Evolutionary conservation across 2,113 vertebrate genomes (phyloP), one percentile per base, ranked within the genome.

Genomic region (Chamaea fasciata): DNA sequence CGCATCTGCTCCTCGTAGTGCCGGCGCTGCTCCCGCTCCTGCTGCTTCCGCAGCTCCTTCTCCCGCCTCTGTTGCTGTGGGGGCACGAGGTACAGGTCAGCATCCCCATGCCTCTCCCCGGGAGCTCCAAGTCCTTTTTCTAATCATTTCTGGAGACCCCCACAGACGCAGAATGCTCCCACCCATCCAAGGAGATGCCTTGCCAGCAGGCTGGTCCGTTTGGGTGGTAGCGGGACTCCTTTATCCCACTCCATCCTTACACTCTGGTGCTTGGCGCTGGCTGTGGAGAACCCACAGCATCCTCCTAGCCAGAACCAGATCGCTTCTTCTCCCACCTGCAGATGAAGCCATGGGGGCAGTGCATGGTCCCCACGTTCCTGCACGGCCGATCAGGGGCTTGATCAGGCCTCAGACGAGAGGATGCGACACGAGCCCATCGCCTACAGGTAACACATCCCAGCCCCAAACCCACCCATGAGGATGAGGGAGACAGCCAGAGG

Each of bases 1-100:
- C 99, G 98, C 86, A 99, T 97, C 98, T 99, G 99, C 97, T 99
- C 99, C 97, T 99, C 99, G 9, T 99, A 99, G 82, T 99, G 97
- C 76, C 99, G 96, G 67, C 99, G 98, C 97, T 99, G 99, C 93
- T 99, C 99, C n/a, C 99, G 94, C 96, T 99, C 99, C 98, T 99
- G 99, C 97, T 99, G 99, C 95, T 99, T 99, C 92, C 99, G 97
- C 90, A 99, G 94, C 93, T 99, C 99, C 30, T 99, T 99, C 97
- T 99, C 99, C 5, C 99, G 97, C 20, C 98, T 98, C 88, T 99
- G 99, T 97, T 99, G 99, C 99, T 99, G 97, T 68, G 52, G 90
- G 90, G 41, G 59, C 44, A 82, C 26, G 9, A 95, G 78, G 19
- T 11, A 73, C 59, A 78, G 84, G 57, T 94, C 92, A 94, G 50